Evolutionary conservation across 2,888 invertebrate genomes (phyloP), one percentile per base, ranked within the genome.

Genomic region (Onthophagus sagittarius): DNA sequence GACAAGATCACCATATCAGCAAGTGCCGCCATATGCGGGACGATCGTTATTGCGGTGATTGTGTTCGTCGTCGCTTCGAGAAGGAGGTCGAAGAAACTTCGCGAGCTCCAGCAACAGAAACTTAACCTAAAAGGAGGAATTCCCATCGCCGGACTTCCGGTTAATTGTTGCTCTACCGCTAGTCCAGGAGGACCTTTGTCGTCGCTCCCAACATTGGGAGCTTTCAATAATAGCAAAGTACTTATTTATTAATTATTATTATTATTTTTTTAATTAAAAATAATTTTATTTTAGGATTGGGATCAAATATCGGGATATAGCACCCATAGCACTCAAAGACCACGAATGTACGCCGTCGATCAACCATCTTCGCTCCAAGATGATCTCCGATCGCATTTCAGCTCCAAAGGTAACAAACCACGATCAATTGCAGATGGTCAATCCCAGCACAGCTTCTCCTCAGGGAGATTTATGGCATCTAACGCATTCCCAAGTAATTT

Each of bases 1-100:
- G 97, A 97, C 87, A 96, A 96, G 86, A 95, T 97, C 82, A 96
- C 97, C 71, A 97, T 97, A 81, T 96, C 94, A 23, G 96, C 96
- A 2, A 95, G 95, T 82, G 96, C 96, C 15, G 96, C 96, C 73
- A 96, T 97, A 82, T 96, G 96, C 85, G 95, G 94, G 63, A 96
- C 96, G 63, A 95, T 97, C 79, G 93, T 96, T 74, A 91, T 96
- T 67, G 96, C 96, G 0, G 95, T 96, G 73, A 92, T 96, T 78
- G 92, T 96, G 78, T 96, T 97, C 85, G 92, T 96, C 72, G 94
- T 95, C 69, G 95, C 96, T 15, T 94, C 94, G 78, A 90, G 92
- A 75, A 89, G 94, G 76, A 88, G 94, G 74, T 92, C 94, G 6
- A 89, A 93, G 78, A 94, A 94, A 82, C 88, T 94, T 78, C 94